Percentiles rank a stretch among this genome's conserved stretches.
Conservation (phyloP, 2,888 invertebrate species). For the Stratiomys singularior region DNA sequence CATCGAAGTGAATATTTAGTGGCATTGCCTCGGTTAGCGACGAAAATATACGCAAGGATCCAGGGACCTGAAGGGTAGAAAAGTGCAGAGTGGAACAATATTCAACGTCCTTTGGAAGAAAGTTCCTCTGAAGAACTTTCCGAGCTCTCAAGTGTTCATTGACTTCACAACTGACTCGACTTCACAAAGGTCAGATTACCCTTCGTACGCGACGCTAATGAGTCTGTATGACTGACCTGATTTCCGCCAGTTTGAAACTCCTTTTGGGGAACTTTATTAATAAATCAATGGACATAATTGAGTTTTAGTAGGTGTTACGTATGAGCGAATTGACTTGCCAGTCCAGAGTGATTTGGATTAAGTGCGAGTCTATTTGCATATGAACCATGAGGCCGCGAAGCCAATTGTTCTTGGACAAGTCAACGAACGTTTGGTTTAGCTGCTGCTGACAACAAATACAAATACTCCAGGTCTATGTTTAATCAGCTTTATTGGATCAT, state of each 20-base stretch:
- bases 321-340: too few relatives aligned
- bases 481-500: too few relatives aligned
- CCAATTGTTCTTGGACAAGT: too few relatives aligned
- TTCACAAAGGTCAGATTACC: neutral
- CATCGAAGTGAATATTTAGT: constrained; percentile 14
- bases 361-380: too few relatives aligned
- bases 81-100: neutral
- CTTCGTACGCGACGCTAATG: neutral
- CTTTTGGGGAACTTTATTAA: neutral
- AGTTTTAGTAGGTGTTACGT: neutral
- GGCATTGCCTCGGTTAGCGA: neutral
- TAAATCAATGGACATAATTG: neutral
- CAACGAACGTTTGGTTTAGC: too few relatives aligned
- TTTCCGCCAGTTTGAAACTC: neutral
- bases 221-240: neutral
- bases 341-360: too few relatives aligned
- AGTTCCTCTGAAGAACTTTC: neutral
- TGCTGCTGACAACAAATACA: too few relatives aligned
- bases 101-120: neutral
- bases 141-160: constrained; percentile 11
- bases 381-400: too few relatives aligned
- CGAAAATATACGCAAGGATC: neutral
- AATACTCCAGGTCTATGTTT: too few relatives aligned
- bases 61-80: neutral
- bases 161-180: constrained; percentile 6